Percentiles rank a stretch among this genome's conserved stretches.
phyloP scores from a whole-genome alignment of 2,113 vertebrate genomes.

The Sinocyclocheilus rhinocerous region DNA sequence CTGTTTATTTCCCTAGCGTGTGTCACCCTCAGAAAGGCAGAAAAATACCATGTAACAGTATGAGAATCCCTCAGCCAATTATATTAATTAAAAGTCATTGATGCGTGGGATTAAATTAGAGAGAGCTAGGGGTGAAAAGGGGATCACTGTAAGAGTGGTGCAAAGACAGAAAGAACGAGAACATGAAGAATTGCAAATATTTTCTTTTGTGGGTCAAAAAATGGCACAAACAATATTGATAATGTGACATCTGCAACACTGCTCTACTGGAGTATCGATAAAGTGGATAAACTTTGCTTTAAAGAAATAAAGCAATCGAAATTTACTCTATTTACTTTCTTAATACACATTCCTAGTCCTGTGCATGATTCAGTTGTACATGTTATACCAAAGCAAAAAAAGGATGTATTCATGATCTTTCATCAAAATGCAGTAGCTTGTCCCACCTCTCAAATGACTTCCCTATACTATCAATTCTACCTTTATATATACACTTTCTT shows the following conservation, averaged over 20 bases:
- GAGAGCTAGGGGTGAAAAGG: conserved; percentile 49
- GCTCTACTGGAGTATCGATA: neutral
- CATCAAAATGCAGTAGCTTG: neutral
- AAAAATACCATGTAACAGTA: conserved; percentile 49
- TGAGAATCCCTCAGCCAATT: conserved; percentile 52
- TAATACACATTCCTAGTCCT: neutral
- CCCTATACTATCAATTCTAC: too few species aligned
- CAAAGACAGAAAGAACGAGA: neutral
- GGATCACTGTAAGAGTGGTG: conserved; percentile 23
- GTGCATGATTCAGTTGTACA: neutral
- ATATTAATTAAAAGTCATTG: conserved; percentile 57
- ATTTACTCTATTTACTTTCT: neutral
- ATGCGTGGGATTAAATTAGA: conserved; percentile 59
- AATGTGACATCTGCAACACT: neutral
- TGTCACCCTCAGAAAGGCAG: neutral
- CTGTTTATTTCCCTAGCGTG: conserved; percentile 2
- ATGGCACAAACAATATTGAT: neutral
- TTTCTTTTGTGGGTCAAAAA: neutral
- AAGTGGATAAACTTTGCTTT: neutral
- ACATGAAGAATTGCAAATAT: too few species aligned
- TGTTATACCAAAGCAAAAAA: neutral
- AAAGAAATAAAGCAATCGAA: neutral
- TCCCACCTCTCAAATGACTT: neutral
- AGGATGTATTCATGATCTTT: neutral
- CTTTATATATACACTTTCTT: neutral